Evolutionary conservation across 2,888 invertebrate genomes (phyloP), one percentile per base, ranked within the genome.

Genomic region (Aspidiotus rigidus): DNA sequence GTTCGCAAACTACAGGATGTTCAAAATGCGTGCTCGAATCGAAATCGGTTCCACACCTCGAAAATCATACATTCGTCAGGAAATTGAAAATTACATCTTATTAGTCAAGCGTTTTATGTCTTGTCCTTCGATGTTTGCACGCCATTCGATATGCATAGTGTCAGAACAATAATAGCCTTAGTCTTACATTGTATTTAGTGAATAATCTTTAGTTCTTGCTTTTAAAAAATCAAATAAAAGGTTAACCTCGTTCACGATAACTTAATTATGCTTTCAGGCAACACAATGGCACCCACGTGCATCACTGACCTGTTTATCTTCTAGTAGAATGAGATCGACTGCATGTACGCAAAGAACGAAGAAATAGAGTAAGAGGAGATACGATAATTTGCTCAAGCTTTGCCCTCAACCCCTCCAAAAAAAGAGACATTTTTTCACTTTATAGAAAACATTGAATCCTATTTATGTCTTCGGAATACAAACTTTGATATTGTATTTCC

Each of bases 21-120:
- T 57, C 57, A 40, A 57, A 66, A 66, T 66, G 6, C n/a, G 28
- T 28, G 28, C 28, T 28, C 28, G 28, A 28, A 66, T 66, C 57
- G 56, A 57, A 66, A 57, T 66, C 56, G 15, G 57, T 56, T 66
- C 56, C 66, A 66, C 66, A 66, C 59, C 59, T 59, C 44, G 57
- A 56, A 66, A 64, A 64, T 15, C 15, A 53, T 17, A 16, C 15
- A 42, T 41, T 56, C 56, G 49, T 56, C 56, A 55, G 66, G 66
- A 66, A 66, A 66, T 57, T 28, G 66, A 66, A 66, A 66, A 66
- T 66, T 66, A 66, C 57, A 66, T 66, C 55, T 57, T 66, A 56
- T 66, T 42, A 66, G 66, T 66, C 57, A 66, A 66, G 15, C 66
- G 57, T 66, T 13, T 66, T 42, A 57, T 66, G 57, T 55, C 44